Evolutionary conservation across 2,888 invertebrate genomes (phyloP), one percentile per base, ranked within the genome.

Genomic region (Tryphoninae sp.): DNA sequence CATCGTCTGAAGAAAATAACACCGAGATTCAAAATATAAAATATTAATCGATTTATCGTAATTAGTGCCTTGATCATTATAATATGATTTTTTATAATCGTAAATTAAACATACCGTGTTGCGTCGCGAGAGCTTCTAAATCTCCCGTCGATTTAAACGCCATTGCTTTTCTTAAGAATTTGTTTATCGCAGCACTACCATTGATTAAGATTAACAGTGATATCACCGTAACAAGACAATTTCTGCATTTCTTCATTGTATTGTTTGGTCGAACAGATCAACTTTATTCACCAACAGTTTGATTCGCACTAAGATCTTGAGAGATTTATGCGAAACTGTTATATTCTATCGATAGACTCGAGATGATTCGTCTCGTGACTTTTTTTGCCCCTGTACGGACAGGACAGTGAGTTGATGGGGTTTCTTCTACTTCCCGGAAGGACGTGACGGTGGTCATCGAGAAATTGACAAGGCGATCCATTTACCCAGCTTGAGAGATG

Each of bases 111-210:
- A 51, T 78, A 67, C 85, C 83, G 49, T 86, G 83, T 65, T 87
- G 82, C 1, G 86, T 89, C 1, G 87, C 89, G 6, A 89, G 87
- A 0, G 86, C 81, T 23, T 87, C 86, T n/a, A 85, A 85, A 81
- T 90, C 90, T 2, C 74, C 55, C 2, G 33, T n/a, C 19, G 85
- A 88, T 42, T 87, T 83, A 59, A 90, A 88, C 40, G 78, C 84
- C 8, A 83, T 72, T 0, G 89, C 88, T 45, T 59, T 72, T 11
- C 85, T 82, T n/a, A 82, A 80, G 59, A 86, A 72, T 40, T 86
- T 90, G n/a, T 76, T 83, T 3, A 77, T 65, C 0, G 82, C 82
- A 51, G 78, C 45, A 33, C 78, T 76, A 22, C 59, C 58, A 65
- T 75, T 51, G 59, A 73, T 23, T 22, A 69, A 23, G 16, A 73